Evolutionary conservation across 2,888 invertebrate species (phyloP), one percentile per base, ranked within the genome.

Genomic region (Pemphredon lugubris): DNA sequence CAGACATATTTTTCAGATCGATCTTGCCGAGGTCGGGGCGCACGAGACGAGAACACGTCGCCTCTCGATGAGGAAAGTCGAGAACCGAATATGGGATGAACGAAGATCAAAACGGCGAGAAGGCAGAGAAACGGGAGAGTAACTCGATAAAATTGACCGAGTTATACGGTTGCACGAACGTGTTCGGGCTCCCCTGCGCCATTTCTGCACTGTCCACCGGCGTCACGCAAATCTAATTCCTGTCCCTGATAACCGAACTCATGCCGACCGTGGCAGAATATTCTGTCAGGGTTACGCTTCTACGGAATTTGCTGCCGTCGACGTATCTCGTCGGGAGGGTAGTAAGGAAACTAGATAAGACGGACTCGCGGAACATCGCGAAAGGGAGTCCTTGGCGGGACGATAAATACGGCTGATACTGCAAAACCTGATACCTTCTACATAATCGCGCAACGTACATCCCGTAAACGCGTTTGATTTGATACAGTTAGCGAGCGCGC

Each of bases 111-210:
- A 26, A 37, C 26, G 61, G 48, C 55, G 73, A 48, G 60, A 65
- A 71, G 70, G 64, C 60, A 64, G 61, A 72, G 75, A 64, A 73
- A 67, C 54, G 51, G 67, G 60, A 30, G 21, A 42, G 70, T 82
- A 81, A 82, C 70, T 82, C 73, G 68, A 81, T 83, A 73, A 81
- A 82, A 77, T 75, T 77, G 75, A 75, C 77, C 74, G 50, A 79
- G 67, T 82, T 82, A 79, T 54, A 64, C 61, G 72, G 48, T 26
- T 65, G 67, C 68, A 75, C 34, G 74, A 63, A n/a, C n/a, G 26
- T 64, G 39, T 16, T 39, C 47, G 34, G 55, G 14, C 51, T 26
- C 51, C 51, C 40, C 16, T 20, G 37, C 68, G 34, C 16, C 61
- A 26, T 58, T 70, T 34, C 59, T 39, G 5, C 47, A 53, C 55